Percentiles rank a stretch among this genome's conserved stretches.
These are phyloP conservation scores for Dipus sagitta DNA, from an alignment of 2,797 vertebrate genomes.

Conservation along the genomic window DNA sequence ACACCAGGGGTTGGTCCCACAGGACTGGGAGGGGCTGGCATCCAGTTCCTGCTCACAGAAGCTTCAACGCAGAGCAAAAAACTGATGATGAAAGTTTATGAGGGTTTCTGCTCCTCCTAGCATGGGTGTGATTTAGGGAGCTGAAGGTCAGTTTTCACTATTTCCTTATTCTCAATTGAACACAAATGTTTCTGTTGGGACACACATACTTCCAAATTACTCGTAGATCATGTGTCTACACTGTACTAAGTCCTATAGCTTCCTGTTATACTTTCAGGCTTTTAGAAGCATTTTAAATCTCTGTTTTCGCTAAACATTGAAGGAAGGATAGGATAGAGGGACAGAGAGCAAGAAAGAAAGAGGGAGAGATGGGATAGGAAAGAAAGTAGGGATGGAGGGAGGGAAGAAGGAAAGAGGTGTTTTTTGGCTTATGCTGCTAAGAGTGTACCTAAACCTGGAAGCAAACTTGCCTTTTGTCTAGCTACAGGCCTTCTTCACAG, in stretches of 20 bases:
- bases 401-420: too few species aligned
- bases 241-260: rapidly evolving
- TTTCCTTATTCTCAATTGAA: background rate
- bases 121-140: too few species aligned
- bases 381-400: rapidly evolving
- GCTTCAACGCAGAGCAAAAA: too few species aligned
- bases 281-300: rapidly evolving
- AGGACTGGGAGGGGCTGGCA: background rate
- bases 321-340: too few species aligned
- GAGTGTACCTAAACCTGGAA: background rate
- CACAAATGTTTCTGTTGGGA: background rate
- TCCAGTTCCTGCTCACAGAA: background rate
- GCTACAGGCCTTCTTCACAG: background rate
- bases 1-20: rapidly evolving
- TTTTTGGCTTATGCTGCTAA: too few species aligned
- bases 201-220: rapidly evolving
- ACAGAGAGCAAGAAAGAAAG: too few species aligned
- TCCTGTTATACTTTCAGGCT: rapidly evolving
- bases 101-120: background rate
- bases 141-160: background rate
- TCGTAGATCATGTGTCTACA: rapidly evolving
- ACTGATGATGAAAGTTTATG: rapidly evolving
- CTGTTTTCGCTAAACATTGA: background rate
- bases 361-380: too few species aligned
- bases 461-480: background rate